These are phyloP conservation scores for Drosophila gunungcola DNA, from an alignment of 1,140 invertebrate species.

Conservation along the genomic window DNA sequence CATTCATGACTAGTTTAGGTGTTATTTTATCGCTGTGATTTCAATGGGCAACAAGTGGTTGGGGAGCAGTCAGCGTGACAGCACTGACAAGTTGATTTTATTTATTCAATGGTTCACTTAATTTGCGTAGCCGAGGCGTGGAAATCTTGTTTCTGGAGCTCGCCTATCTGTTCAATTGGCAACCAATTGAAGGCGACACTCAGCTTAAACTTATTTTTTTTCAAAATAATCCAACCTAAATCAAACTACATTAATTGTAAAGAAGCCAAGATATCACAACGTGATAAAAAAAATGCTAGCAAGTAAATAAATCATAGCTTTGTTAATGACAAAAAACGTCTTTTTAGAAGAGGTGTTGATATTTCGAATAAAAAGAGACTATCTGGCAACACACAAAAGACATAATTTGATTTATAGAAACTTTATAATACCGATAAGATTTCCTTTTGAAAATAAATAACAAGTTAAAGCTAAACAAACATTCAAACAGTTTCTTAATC, in stretches of 20 bases:
- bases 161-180: constrained; percentile 54
- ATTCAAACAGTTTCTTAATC: background rate
- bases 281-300: constrained; percentile 4
- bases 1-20: constrained; percentile 23
- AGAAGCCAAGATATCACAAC: constrained; percentile 12
- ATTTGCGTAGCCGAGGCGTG: constrained; percentile 43
- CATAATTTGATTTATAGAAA: constrained; percentile 1
- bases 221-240: background rate
- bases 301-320: constrained; percentile 11
- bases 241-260: background rate
- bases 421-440: constrained; percentile 6
- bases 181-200: constrained; percentile 40
- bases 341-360: constrained; percentile 7
- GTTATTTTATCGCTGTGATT: background rate
- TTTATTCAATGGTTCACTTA: constrained; percentile 66
- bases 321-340: background rate
- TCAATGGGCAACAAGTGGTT: background rate
- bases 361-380: too few relatives aligned
- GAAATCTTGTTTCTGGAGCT: constrained; percentile 21
- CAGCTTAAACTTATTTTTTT: background rate
- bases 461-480: background rate
- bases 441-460: background rate
- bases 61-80: constrained; percentile 23
- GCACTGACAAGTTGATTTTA: constrained; percentile 51
- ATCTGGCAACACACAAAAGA: background rate